These are phyloP conservation scores for Phortica okadai DNA, from an alignment of 2,888 invertebrate genomes.

Conservation along the genomic window DNA sequence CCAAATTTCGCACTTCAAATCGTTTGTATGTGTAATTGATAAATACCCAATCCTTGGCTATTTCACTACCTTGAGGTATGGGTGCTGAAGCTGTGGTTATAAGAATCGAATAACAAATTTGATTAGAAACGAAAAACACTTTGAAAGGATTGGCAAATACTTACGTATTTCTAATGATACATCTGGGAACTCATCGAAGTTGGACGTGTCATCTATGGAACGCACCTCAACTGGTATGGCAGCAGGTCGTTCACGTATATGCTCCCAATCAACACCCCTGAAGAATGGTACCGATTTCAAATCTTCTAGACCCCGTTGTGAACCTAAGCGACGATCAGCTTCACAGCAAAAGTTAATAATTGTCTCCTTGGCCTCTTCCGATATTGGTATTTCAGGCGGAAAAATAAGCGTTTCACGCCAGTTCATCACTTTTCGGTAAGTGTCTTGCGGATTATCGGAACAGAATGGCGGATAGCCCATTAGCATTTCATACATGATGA, in stretches of 20 bases:
- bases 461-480: conserved; percentile 99
- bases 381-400: conserved; percentile 99
- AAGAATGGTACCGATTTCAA: conserved; percentile 96
- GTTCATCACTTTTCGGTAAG: conserved; percentile 94
- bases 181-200: conserved; percentile 99
- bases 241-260: conserved; percentile 98
- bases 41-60: conserved; percentile 99
- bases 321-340: conserved; percentile 93
- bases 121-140: not conserved
- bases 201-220: conserved; percentile 99
- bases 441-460: conserved; percentile 86
- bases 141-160: conserved; percentile 73
- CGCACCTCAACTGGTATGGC: conserved; percentile 98
- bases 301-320: conserved; percentile 94
- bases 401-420: conserved; percentile 99
- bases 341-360: conserved; percentile 98
- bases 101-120: conserved; percentile 5
- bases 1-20: conserved; percentile 86
- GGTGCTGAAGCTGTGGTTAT: conserved; percentile 86
- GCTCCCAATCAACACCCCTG: conserved; percentile 98
- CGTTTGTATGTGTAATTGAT: conserved; percentile 99
- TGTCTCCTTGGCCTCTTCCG: conserved; percentile 96
- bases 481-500: conserved; percentile 99
- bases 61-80: conserved; percentile 92
- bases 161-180: conserved; percentile 98